phyloP scores from a whole-genome alignment of 2,797 vertebrate species.

The Crenuchus spilurus region DNA sequence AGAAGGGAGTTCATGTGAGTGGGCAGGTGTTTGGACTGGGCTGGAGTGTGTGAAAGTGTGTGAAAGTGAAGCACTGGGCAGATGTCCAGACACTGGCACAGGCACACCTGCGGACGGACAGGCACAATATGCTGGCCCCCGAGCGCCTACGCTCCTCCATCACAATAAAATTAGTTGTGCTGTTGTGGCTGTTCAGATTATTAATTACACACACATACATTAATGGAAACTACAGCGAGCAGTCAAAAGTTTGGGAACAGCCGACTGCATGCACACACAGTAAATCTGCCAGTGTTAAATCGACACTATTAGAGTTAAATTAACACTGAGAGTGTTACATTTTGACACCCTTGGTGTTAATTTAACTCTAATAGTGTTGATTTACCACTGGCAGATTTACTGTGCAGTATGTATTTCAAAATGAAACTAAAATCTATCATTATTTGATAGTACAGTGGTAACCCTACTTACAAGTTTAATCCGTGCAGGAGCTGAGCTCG shows the following conservation, averaged over 20 bases:
- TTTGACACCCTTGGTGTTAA: too few species aligned
- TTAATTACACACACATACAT: neutral
- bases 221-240: neutral
- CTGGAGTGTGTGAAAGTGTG: constrained; percentile 10
- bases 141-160: constrained; percentile 24
- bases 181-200: neutral
- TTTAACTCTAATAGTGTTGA: too few species aligned
- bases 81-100: constrained; percentile 43
- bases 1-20: neutral
- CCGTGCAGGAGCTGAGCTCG: too few species aligned
- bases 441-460: too few species aligned
- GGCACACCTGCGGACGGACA: constrained; percentile 55
- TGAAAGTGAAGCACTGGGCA: constrained; percentile 23
- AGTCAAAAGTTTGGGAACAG: neutral
- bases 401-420: too few species aligned
- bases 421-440: too few species aligned
- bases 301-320: too few species aligned
- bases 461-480: too few species aligned
- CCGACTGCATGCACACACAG: too few species aligned
- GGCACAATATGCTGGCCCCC: constrained; percentile 55
- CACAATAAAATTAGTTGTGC: constrained; percentile 1
- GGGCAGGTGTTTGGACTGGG: neutral
- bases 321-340: too few species aligned
- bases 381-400: too few species aligned
- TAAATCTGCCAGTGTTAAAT: too few species aligned